Conservation (phyloP, 2,888 invertebrate species). For the Thera obeliscata region DNA sequence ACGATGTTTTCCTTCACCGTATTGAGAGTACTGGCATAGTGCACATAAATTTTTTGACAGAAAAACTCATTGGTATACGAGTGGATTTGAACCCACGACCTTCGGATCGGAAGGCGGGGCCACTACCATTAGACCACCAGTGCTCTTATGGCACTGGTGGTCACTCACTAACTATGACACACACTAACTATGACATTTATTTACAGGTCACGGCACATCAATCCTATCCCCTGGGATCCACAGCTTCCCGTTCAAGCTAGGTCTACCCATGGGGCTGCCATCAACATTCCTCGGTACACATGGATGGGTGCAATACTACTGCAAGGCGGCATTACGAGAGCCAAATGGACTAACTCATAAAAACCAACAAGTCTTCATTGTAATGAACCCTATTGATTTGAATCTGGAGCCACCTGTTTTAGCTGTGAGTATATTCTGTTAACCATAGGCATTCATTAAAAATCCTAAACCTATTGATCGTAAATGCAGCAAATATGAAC, state of each 20-base stretch:
- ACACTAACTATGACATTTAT: background rate
- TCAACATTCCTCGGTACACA: constrained; percentile 97
- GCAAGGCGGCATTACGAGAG: constrained; percentile 94
- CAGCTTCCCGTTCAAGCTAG: constrained; percentile 97
- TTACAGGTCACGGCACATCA: constrained; percentile 90
- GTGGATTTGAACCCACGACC: too few species aligned
- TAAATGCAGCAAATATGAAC: too few species aligned
- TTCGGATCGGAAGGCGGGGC: too few species aligned
- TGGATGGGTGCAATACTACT: constrained; percentile 98
- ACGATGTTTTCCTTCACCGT: too few species aligned
- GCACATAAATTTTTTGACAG: too few species aligned
- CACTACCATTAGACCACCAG: too few species aligned
- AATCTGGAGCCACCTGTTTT: constrained; percentile 95
- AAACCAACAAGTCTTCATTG: constrained; percentile 98
- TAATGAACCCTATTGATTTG: constrained; percentile 97
- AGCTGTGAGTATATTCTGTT: constrained; percentile 86
- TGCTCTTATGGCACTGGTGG: too few species aligned
- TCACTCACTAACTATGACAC: too few species aligned
- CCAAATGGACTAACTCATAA: constrained; percentile 96
- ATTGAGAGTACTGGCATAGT: too few species aligned
- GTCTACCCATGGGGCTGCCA: constrained; percentile 94
- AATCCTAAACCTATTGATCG: background rate
- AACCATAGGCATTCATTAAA: background rate
- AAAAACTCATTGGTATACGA: too few species aligned
- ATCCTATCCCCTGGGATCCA: constrained; percentile 96